Percentiles rank a stretch among this genome's conserved stretches.
Conservation (phyloP, 2,797 vertebrate genomes). For the Heterohyrax brucei region DNA sequence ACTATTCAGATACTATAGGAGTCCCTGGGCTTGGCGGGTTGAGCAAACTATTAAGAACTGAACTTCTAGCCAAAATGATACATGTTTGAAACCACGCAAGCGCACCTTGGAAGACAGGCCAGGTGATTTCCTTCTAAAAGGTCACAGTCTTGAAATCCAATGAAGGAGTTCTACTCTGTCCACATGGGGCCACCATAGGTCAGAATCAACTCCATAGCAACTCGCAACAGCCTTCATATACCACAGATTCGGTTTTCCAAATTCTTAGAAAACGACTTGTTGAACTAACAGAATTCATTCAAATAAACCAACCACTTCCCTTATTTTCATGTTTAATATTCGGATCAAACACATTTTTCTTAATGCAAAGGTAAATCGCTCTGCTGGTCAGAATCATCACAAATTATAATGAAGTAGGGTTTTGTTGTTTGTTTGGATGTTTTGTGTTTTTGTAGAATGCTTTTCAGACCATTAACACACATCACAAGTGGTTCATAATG, state of each 20-base stretch:
- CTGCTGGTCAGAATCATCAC: slow-evolving; percentile 39
- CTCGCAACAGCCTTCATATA: not conserved
- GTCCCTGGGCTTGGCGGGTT: too few species aligned
- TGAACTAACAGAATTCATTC: slow-evolving; percentile 9
- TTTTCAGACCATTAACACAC: slow-evolving; percentile 34
- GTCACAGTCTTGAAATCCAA: not conserved
- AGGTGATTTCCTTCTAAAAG: not conserved
- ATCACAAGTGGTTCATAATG: slow-evolving; percentile 16
- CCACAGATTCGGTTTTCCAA: slow-evolving; percentile 37
- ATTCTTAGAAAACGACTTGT: slow-evolving; percentile 38
- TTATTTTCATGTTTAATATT: slow-evolving; percentile 65
- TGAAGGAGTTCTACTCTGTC: not conserved
- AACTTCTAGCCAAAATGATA: not conserved
- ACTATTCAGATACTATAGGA: slow-evolving; percentile 29
- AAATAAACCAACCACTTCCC: not conserved
- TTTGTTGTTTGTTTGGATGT: not conserved
- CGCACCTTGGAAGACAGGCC: not conserved
- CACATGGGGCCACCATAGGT: not conserved
- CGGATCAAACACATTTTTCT: slow-evolving; percentile 53
- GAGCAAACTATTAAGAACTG: not conserved
- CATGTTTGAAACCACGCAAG: not conserved
- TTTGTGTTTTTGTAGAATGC: not conserved
- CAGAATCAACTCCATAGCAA: not conserved
- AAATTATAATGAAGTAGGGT: slow-evolving; percentile 30
- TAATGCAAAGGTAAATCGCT: slow-evolving; percentile 14